Base-by-base conservation (phyloP, 2,888 invertebrate genomes). In the Galerucella nymphaeae region DNA sequence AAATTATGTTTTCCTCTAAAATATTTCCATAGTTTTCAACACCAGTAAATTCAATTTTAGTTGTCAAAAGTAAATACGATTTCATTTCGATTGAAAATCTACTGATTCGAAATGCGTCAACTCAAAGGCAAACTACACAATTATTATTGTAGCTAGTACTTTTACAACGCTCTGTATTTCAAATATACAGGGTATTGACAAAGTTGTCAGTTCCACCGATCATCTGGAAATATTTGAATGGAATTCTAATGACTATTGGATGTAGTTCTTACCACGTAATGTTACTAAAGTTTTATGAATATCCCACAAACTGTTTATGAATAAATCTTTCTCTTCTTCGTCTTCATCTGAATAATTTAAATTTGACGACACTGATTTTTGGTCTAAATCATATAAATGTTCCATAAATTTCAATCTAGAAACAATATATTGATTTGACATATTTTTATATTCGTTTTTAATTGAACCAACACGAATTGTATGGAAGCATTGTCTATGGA, bases 291-390 rank as follows among this genome's bases (percentile, higher is more conserved):
- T 82, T 66, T 82, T 80, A 75, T 85, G 84, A 75, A 85, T 84
- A 55, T 81, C 80, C 85, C 84, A 85, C 71, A 85, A 78, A 72
- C 81, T 81, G 70, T 79, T 78, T 73, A 85, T 84, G 71, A 82
- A 79, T 1, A 80, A 78, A 74, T 80, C 78, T 50, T 76, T 77
- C 68, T 79, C 75, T 73, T 79, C 77, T 50, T 75, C 76, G 59
- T 78, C 74, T 53, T 79, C 75, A 23, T 77, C 78, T 42, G 76
- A 73, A 73, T 75, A 74, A 78, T 73, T 77, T 53, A 78, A 75
- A 58, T 80, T 57, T 23, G 75, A 71, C 8, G 76, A 76, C 18
- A 78, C 71, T 13, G 81, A 82, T 23, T 78, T 48, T 55, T 8
- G 45, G 42, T 73, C 70, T 70, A 16, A 30, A 30, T 73, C 62